Base-by-base conservation (phyloP, 2,113 vertebrate species). In the Penelope pileata region DNA sequence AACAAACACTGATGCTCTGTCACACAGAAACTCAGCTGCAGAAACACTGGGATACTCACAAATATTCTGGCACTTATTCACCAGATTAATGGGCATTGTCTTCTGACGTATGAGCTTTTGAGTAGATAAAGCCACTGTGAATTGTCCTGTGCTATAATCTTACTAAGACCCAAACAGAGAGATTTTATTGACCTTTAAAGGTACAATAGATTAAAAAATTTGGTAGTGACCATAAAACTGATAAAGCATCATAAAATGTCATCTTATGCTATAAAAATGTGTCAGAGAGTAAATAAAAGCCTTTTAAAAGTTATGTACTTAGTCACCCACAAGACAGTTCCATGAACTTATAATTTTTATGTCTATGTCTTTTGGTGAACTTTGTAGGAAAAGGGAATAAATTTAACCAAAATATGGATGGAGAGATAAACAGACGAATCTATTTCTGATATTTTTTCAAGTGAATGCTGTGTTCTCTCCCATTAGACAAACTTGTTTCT, bases 211-310 rank as follows among this genome's bases (percentile, higher is more conserved):
- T 86, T 68, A 82, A 94, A 93, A 91, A 73, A 62, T 38, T 66
- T 92, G 53, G 3, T 40, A 62, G 53, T 73, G 69, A 54, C 18
- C 18, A 48, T 86, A 86, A 92, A 95, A 64, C 48, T 54, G 53
- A 85, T 92, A 66, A 93, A 82, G 45, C 75, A 53, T 79, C 36
- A 79, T 58, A 87, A 87, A 94, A 93, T 78, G 53, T 73, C 58
- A 89, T 82, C 32, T 89, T 3, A 0, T 69, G 3, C 19, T 45
- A 91, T 89, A 75, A 89, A 90, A 64, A 60, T 53, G n/a, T 76
- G 30, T 82, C 77, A 89, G 48, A 67, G 62, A 87, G 24, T 51
- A 93, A 84, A 91, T 63, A 68, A 81, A 88, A 86, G 10, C 16
- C 43, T 62, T 72, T 75, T 84, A 83, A 78, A 90, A 60, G 43